A percentile compares a stretch with the other conserved stretches of the same genome.
phyloP scores from a whole-genome alignment of 1,140 invertebrate genomes.

The Cotesia vestalis region DNA sequence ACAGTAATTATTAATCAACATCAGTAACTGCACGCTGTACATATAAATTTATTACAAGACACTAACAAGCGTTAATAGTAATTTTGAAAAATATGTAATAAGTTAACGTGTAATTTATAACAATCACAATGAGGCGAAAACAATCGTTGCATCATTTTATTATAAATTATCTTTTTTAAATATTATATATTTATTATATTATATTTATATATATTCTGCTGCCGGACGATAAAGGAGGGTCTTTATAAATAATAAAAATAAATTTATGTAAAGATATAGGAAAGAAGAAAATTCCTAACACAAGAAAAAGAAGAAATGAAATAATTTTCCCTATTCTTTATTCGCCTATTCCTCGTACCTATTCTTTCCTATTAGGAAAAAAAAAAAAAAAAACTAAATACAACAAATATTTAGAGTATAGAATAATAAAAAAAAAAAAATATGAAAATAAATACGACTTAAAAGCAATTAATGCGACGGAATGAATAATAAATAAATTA shows the following conservation, averaged over 20 bases:
- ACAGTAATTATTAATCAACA: no score
- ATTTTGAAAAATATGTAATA: no score
- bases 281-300: no score
- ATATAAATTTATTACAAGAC: no score
- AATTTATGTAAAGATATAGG: neutral
- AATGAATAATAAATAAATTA: slow-evolving; percentile 33
- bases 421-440: slow-evolving; percentile 23
- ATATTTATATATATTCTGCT: neutral
- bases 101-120: neutral
- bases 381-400: slow-evolving; percentile 32
- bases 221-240: slow-evolving; percentile 6
- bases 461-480: slow-evolving; percentile 18
- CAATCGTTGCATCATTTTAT: slow-evolving; percentile 27
- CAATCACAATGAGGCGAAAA: slow-evolving; percentile 20
- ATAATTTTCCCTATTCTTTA: neutral
- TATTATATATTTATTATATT: neutral
- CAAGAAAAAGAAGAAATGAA: neutral
- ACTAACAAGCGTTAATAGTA: no score
- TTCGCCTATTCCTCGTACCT: neutral
- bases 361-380: slow-evolving; percentile 16
- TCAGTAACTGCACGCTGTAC: no score
- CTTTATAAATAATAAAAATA: slow-evolving; percentile 10
- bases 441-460: slow-evolving; percentile 26
- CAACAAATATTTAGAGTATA: slow-evolving; percentile 27
- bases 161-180: slow-evolving; percentile 8